Conservation (phyloP, 1,140 invertebrate genomes). For the Phortica variegata region DNA sequence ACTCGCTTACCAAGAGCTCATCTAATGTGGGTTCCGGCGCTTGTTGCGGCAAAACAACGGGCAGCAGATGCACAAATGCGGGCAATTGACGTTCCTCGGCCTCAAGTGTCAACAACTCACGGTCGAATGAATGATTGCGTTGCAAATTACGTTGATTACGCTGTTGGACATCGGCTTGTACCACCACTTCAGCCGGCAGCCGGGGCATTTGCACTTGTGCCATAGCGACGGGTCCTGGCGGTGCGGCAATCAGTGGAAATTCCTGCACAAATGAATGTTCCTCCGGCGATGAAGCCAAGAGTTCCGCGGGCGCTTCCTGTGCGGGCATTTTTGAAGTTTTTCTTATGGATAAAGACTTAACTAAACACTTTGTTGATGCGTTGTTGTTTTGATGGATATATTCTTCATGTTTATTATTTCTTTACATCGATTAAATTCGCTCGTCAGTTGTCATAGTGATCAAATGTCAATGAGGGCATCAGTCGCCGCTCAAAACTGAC, state of each 20-base stretch:
- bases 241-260: constrained; percentile 28
- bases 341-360: background rate
- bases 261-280: constrained; percentile 40
- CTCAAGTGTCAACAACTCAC: constrained; percentile 35
- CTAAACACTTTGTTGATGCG: constrained; percentile 1
- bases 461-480: too few relatives aligned
- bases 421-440: too few relatives aligned
- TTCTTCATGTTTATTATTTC: too few relatives aligned
- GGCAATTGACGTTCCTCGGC: constrained; percentile 42
- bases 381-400: constrained; percentile 16
- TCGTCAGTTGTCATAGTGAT: too few relatives aligned
- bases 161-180: constrained; percentile 11
- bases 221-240: constrained; percentile 33
- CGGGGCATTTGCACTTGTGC: constrained; percentile 34
- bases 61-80: constrained; percentile 56
- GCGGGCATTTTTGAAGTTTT: constrained; percentile 28
- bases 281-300: constrained; percentile 41
- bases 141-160: constrained; percentile 23
- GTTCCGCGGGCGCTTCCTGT: constrained; percentile 43
- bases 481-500: too few relatives aligned
- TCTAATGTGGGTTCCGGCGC: constrained; percentile 61
- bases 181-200: constrained; percentile 16
- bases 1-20: constrained; percentile 60
- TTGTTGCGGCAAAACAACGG: constrained; percentile 61
- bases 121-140: constrained; percentile 39